Evolutionary conservation across 2,113 vertebrate species (phyloP).

Genomic region (Rynchops niger): DNA sequence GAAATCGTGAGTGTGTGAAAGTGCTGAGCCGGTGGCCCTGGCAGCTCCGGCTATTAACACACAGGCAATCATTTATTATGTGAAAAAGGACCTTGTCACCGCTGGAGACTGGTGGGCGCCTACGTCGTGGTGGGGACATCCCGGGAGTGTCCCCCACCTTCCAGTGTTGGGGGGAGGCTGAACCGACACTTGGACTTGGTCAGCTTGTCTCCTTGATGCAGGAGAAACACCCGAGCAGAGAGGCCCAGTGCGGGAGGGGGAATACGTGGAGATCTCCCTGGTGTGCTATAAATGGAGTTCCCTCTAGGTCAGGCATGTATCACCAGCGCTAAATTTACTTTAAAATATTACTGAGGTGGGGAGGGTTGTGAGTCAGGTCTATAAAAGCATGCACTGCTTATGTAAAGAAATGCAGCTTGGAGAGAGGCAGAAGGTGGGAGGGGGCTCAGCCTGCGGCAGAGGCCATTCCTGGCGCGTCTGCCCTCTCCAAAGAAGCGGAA

Average conservation of each 20-base stretch:
- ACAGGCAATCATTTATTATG: accelerated
- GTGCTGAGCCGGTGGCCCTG: not conserved
- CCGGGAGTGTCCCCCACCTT: not conserved
- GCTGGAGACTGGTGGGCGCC: not conserved
- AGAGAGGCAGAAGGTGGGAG: not conserved
- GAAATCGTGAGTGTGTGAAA: not conserved
- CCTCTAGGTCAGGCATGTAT: conserved; percentile 53
- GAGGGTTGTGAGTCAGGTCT: conserved; percentile 53
- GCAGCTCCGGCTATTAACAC: not conserved
- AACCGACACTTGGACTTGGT: accelerated
- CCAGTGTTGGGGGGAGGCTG: not conserved
- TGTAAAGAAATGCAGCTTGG: not conserved
- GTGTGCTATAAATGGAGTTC: conserved; percentile 33
- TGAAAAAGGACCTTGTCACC: not conserved
- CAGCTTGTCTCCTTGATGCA: not conserved
- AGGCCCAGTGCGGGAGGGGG: not conserved
- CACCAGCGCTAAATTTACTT: conserved; percentile 57
- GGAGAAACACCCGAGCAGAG: not conserved
- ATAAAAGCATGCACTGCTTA: conserved; percentile 14
- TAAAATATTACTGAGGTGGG: conserved; percentile 41
- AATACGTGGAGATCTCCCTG: not conserved
- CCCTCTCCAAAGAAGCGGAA: not conserved
- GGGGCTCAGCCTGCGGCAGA: not conserved
- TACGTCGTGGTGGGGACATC: not conserved
- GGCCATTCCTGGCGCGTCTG: not conserved